Percentiles rank a stretch among this genome's conserved stretches.
These are phyloP conservation scores for Notechis scutatus DNA, from an alignment of 2,113 vertebrate genomes.

Conservation along the genomic window DNA sequence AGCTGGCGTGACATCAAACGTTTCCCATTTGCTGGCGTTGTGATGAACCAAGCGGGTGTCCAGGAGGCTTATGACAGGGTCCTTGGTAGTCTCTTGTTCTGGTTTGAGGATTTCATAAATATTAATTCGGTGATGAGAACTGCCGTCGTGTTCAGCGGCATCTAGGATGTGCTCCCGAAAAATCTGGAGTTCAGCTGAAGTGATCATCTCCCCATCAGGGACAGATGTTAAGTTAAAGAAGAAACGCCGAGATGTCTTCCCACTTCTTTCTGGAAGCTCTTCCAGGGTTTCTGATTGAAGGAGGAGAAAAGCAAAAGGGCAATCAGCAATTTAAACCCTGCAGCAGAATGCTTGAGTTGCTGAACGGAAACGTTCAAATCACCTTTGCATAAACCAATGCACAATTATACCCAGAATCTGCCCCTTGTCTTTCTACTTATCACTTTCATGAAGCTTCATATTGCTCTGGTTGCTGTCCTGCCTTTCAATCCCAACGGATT, in stretches of 20 bases:
- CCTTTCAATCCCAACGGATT: constrained; percentile 31
- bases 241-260: constrained; percentile 89
- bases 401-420: neutral
- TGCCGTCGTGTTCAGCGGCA: constrained; percentile 66
- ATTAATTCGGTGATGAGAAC: constrained; percentile 92
- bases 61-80: constrained; percentile 88
- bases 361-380: constrained; percentile 17
- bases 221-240: constrained; percentile 96
- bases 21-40: constrained; percentile 93
- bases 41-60: constrained; percentile 94
- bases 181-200: constrained; percentile 93
- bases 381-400: neutral
- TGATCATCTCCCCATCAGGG: constrained; percentile 87
- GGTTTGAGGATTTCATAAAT: constrained; percentile 95
- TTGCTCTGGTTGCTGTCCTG: constrained; percentile 26
- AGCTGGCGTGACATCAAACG: constrained; percentile 94
- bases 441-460: constrained; percentile 6
- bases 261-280: constrained; percentile 83
- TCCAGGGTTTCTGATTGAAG: constrained; percentile 85
- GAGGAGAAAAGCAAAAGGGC: constrained; percentile 31
- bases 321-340: constrained; percentile 45
- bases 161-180: constrained; percentile 88
- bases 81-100: constrained; percentile 67
- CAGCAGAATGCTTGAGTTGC: constrained; percentile 25
- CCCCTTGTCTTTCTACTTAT: constrained; percentile 10